phyloP scores from a whole-genome alignment of 2,113 vertebrate genomes.

The Alligator mississippiensis region DNA sequence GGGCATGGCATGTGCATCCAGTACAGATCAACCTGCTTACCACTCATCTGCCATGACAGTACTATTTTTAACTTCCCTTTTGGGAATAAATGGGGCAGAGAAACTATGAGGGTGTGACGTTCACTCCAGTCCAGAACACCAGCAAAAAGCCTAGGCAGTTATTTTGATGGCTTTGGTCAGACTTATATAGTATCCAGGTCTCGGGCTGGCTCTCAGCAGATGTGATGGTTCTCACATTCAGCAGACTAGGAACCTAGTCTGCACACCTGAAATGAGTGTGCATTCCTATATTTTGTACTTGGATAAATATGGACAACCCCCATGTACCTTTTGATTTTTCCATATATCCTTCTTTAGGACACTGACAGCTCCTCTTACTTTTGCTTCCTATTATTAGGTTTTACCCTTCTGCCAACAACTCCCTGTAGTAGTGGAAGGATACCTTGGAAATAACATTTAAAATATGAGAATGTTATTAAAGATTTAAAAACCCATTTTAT shows the following conservation, averaged over 20 bases:
- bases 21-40: not conserved
- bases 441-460: slow-evolving; percentile 17
- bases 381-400: not conserved
- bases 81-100: not conserved
- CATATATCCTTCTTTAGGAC: not conserved
- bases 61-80: not conserved
- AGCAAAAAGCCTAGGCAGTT: not conserved
- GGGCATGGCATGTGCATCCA: not conserved
- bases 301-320: not conserved
- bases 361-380: not conserved
- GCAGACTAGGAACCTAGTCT: not conserved
- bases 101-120: not conserved
- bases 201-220: not conserved
- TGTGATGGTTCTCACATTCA: not conserved
- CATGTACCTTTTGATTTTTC: not conserved
- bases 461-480: slow-evolving; percentile 21
- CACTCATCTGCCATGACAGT: not conserved
- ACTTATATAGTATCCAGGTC: not conserved
- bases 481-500: not conserved
- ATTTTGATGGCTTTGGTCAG: not conserved
- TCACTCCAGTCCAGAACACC: not conserved
- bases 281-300: not conserved
- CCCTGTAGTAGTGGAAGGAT: not conserved
- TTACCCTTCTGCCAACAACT: not conserved
- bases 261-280: not conserved